phyloP scores from a whole-genome alignment of 2,888 invertebrate genomes.

The Mechanitis mazaeus region DNA sequence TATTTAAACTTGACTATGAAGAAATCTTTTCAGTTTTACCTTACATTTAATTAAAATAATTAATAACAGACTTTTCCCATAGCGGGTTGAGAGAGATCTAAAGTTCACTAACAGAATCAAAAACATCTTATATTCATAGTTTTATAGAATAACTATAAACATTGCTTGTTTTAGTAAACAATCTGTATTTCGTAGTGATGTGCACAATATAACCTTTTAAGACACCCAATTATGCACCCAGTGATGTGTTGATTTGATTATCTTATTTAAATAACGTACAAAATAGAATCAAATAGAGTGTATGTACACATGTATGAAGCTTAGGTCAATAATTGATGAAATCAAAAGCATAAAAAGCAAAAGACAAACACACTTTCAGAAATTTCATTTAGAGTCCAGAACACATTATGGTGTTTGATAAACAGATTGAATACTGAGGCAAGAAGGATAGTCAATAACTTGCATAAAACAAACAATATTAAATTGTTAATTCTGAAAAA shows the following conservation, averaged over 20 bases:
- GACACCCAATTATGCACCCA: background rate
- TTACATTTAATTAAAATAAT: slow-evolving; percentile 18
- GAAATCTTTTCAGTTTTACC: slow-evolving; percentile 12
- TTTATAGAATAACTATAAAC: too few relatives aligned
- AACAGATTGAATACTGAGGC: slow-evolving; percentile 32
- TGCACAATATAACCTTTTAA: background rate
- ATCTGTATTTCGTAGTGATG: too few relatives aligned
- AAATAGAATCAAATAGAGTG: background rate
- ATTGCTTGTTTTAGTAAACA: too few relatives aligned
- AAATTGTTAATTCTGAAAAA: background rate
- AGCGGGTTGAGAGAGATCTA: slow-evolving; percentile 27
- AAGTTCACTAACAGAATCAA: slow-evolving; percentile 18
- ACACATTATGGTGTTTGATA: slow-evolving; percentile 51
- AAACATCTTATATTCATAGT: slow-evolving; percentile 10
- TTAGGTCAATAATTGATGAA: background rate
- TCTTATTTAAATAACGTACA: background rate
- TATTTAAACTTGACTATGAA: slow-evolving; percentile 15
- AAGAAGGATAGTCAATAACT: slow-evolving; percentile 29
- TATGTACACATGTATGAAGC: background rate
- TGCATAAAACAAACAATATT: slow-evolving; percentile 43
- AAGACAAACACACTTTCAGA: background rate
- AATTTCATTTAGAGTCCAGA: slow-evolving; percentile 35
- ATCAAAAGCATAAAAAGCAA: background rate
- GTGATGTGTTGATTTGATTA: background rate
- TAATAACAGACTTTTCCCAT: slow-evolving; percentile 19